A percentile compares a stretch with the other conserved stretches of the same genome.
Evolutionary conservation across 2,113 vertebrate species (phyloP).

Genomic region (Pygathrix nemaeus): DNA sequence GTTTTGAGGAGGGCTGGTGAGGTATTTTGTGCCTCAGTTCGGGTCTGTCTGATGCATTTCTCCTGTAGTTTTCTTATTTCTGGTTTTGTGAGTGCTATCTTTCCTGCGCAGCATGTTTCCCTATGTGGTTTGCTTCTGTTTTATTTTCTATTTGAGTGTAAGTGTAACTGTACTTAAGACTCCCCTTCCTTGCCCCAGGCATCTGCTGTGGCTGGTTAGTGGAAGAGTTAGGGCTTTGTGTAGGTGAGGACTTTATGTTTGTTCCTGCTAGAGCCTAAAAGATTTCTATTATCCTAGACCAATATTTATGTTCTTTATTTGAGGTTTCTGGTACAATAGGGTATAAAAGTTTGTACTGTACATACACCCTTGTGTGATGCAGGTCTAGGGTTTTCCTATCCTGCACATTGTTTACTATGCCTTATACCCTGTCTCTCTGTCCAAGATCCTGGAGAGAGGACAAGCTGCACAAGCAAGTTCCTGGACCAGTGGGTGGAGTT

Average conservation of each 20-base stretch:
- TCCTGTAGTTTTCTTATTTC: background rate
- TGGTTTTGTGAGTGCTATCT: background rate
- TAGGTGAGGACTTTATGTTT: background rate
- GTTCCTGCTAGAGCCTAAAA: background rate
- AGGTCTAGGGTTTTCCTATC: background rate
- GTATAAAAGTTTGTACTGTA: background rate
- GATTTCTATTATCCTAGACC: background rate
- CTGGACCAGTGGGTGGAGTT: background rate
- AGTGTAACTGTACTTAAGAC: background rate
- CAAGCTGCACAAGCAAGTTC: background rate
- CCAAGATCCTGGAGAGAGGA: background rate
- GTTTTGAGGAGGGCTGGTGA: background rate
- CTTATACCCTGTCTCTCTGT: background rate
- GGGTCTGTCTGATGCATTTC: background rate
- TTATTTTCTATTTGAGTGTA: background rate
- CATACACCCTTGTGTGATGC: background rate
- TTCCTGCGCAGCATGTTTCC: background rate
- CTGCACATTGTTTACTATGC: background rate
- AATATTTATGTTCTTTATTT: background rate
- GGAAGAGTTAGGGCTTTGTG: background rate
- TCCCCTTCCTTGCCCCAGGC: too few relatives aligned
- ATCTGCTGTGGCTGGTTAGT: background rate
- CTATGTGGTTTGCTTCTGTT: background rate
- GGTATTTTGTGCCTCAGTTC: background rate
- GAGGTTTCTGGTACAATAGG: background rate